Percentiles rank a stretch among this genome's conserved stretches.
phyloP scores from a whole-genome alignment of 1,140 invertebrate species.

The Eupristina koningsbergeri region DNA sequence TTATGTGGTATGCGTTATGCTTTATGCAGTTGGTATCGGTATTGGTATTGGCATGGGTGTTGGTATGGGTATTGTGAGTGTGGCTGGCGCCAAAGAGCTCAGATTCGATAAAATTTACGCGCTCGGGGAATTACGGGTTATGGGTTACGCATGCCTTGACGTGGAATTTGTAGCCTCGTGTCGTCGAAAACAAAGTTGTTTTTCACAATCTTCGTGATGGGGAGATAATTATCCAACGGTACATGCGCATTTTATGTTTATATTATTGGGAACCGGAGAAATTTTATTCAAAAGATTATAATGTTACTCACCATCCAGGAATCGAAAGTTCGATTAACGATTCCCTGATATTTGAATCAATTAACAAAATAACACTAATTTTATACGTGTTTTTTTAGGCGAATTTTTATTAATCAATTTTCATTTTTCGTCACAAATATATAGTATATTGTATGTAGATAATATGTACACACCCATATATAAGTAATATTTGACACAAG shows the following conservation, averaged over 20 bases:
- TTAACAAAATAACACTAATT: no score
- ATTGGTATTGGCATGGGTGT: no score
- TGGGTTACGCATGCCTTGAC: conserved; percentile 2
- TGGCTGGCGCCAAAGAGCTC: neutral
- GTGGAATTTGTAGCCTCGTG: neutral
- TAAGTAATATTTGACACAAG: no score
- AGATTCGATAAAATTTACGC: conserved; percentile 21
- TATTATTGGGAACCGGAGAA: neutral
- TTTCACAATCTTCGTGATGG: neutral
- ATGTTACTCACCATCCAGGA: neutral
- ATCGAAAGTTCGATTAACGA: neutral
- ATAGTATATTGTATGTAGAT: no score
- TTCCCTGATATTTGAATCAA: neutral
- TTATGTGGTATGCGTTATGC: neutral
- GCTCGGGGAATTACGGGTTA: neutral
- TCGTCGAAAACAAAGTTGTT: conserved; percentile 36
- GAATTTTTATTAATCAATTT: no score
- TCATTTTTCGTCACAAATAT: no score
- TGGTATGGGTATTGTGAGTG: no score
- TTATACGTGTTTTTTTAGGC: no score
- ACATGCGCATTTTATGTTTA: neutral
- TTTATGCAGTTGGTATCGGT: neutral
- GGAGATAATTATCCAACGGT: neutral
- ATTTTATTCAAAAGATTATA: neutral
- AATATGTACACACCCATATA: no score